phyloP scores from a whole-genome alignment of 2,888 invertebrate species.

The Eristalis tenax region DNA sequence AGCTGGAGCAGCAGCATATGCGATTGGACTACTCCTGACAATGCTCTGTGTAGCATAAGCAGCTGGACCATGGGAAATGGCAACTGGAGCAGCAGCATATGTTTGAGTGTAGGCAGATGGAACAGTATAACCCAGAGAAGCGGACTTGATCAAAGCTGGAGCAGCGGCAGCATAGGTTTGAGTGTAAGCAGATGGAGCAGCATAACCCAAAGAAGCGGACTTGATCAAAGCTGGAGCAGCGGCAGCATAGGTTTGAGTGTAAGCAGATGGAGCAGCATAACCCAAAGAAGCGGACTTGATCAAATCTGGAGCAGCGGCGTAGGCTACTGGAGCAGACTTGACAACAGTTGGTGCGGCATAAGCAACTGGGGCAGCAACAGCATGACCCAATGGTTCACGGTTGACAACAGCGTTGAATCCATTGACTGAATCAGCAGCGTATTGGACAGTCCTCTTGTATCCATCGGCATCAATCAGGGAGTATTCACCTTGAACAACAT shows the following conservation, averaged over 20 bases:
- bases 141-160: neutral
- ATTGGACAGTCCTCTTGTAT: constrained; percentile 80
- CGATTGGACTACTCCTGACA: constrained; percentile 20
- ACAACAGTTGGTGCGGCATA: constrained; percentile 4
- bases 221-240: constrained; percentile 57
- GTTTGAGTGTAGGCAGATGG: constrained; percentile 3
- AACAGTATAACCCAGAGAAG: constrained; percentile 10
- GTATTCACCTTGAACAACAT: constrained; percentile 80
- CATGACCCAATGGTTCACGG: constrained; percentile 76
- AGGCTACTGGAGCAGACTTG: constrained; percentile 7
- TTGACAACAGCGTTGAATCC: constrained; percentile 82
- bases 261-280: constrained; percentile 17
- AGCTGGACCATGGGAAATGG: neutral
- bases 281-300: neutral
- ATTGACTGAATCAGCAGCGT: constrained; percentile 80
- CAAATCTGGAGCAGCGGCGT: neutral
- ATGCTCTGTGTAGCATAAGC: neutral
- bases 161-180: constrained; percentile 35
- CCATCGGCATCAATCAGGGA: constrained; percentile 81
- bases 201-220: constrained; percentile 50
- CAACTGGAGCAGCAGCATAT: constrained; percentile 17
- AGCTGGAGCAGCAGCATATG: constrained; percentile 37
- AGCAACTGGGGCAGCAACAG: constrained; percentile 35
- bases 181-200: constrained; percentile 62
- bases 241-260: constrained; percentile 36